Evolutionary conservation across 2,797 vertebrate species (phyloP), one percentile per base, ranked within the genome.

Genomic region (Pantherophis alleghaniensis): DNA sequence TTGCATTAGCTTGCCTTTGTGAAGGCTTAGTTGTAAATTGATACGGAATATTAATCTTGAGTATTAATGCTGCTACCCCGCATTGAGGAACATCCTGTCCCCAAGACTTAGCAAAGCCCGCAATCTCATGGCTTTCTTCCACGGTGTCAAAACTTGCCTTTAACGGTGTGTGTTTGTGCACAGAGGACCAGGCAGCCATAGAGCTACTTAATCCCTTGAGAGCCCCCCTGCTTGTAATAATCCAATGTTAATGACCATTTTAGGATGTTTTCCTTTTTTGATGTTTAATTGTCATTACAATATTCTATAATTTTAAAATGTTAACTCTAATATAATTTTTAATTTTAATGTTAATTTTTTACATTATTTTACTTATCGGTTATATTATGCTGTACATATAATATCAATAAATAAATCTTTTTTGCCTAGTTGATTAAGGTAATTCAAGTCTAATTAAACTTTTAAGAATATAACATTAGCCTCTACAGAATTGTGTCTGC

Each of bases 11-110:
- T 93, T 95, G 88, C 87, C 90, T 83, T 90, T 87, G 94, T 90
- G 91, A 96, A 69, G 87, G 93, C 95, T 97, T 95, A 95, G 91
- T 94, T 95, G 95, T 93, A 97, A 96, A 94, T 93, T 92, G 94
- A 96, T 95, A 97, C 86, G 4, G 22, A 92, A 95, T 93, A 96
- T 95, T 96, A 97, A 95, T 93, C 83, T 86, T 69, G 28, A 69
- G 13, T 32, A 32, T 69, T 32, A 69, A 69, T 69, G 28, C 28
- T n/a, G 13, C 63, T 69, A 5, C 13, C 13, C 26, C 9, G 7
- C 20, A 60, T 60, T n/a, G 12, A 5, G 61, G 61, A n/a, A 32
- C 63, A 32, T 14, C n/a, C 28, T 69, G 5, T n/a, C 28, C 5
- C 63, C 13, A 14, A 28, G n/a, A 13, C 5, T 66, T 5, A 66